Conservation (phyloP, 1,140 invertebrate genomes). For the Panagrolaimus sp. region DNA sequence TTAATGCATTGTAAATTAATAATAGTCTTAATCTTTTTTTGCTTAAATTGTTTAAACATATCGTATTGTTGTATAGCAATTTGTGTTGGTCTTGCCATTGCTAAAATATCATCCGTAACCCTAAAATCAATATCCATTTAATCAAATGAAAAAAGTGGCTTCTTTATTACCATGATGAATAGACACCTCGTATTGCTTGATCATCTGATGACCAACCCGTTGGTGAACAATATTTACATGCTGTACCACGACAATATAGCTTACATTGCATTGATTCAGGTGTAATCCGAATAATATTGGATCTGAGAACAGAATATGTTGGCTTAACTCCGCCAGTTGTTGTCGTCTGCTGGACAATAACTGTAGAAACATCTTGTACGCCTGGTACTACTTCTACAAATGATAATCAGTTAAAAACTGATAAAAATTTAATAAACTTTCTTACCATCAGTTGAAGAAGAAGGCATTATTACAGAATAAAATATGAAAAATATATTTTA, state of each 20-base stretch:
- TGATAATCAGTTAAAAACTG: no score
- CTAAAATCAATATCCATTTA: slow-evolving; percentile 26
- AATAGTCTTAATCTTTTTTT: slow-evolving; percentile 27
- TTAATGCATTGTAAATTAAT: slow-evolving; percentile 38
- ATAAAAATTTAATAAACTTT: no score
- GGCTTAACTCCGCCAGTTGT: background rate
- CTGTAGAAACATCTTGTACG: no score
- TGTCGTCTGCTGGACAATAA: no score
- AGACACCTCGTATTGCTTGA: slow-evolving; percentile 33
- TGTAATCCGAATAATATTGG: slow-evolving; percentile 37
- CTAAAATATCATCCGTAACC: slow-evolving; percentile 41
- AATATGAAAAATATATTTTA: no score
- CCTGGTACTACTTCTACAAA: no score
- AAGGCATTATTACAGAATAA: no score
- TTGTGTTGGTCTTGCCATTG: slow-evolving; percentile 42
- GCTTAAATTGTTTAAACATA: slow-evolving; percentile 38
- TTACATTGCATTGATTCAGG: slow-evolving; percentile 49
- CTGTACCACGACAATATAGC: slow-evolving; percentile 38
- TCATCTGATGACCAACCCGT: slow-evolving; percentile 27
- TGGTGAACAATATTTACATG: slow-evolving; percentile 33
- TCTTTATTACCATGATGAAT: slow-evolving; percentile 42
- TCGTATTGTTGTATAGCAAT: slow-evolving; percentile 31
- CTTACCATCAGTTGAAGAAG: no score
- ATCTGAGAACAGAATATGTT: slow-evolving; percentile 35
- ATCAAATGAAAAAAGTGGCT: background rate